Conservation (phyloP, 64 coral and sea anemone species). For the Montipora cactus region DNA sequence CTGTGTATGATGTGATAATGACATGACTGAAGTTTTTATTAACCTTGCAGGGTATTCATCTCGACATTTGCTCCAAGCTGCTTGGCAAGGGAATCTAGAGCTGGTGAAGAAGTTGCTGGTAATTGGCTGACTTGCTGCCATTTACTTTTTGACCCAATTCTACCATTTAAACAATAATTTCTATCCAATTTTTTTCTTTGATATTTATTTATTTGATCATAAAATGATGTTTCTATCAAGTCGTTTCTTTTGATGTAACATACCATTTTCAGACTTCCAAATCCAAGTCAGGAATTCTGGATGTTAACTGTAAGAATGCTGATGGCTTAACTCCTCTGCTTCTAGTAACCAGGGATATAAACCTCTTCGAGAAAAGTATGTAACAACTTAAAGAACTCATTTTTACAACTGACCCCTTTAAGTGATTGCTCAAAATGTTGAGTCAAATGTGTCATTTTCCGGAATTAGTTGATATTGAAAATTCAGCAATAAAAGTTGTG, state of each 20-base stretch:
- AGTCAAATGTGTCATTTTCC: too few relatives aligned
- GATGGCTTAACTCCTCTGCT: constrained; percentile 95
- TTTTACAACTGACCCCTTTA: too few relatives aligned
- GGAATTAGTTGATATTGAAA: too few relatives aligned
- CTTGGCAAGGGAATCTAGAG: constrained; percentile 94
- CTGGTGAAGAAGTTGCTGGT: constrained; percentile 86
- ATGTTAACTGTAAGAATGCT: constrained; percentile 93
- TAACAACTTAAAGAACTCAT: background rate
- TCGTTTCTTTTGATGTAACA: background rate
- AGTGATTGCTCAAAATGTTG: too few relatives aligned
- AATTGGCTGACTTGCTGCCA: background rate
- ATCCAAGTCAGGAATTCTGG: constrained; percentile 33
- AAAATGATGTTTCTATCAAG: too few relatives aligned
- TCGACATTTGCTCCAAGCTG: constrained; percentile 88
- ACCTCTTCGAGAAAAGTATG: constrained; percentile 97
- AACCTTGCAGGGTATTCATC: constrained; percentile 61
- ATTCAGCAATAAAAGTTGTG: too few relatives aligned
- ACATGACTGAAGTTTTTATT: too few relatives aligned
- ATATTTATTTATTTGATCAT: too few relatives aligned
- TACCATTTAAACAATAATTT: too few relatives aligned
- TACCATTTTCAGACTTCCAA: constrained; percentile 29
- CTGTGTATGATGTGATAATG: too few relatives aligned
- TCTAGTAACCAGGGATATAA: constrained; percentile 89
- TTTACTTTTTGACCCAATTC: background rate
- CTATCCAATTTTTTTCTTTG: too few relatives aligned